Evolutionary conservation across 2,888 invertebrate genomes (phyloP), one percentile per base, ranked within the genome.

Genomic region (Cremastinae sp.): DNA sequence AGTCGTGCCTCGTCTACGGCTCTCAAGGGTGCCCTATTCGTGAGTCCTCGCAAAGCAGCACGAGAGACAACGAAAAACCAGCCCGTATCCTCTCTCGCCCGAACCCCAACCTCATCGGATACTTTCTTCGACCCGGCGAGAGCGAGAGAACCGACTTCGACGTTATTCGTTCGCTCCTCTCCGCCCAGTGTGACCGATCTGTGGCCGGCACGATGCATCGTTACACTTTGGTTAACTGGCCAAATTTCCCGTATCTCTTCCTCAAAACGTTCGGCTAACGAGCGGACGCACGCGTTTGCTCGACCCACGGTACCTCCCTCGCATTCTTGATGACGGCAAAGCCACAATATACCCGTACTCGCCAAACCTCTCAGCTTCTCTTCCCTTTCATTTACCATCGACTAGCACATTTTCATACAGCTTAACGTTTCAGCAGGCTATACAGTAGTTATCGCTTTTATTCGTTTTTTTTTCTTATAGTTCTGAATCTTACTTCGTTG

Each of bases 21-120:
- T 75, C 86, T 86, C 86, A 81, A 82, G 87, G 87, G 86, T 86
- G 80, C 85, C 80, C 84, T 87, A 86, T 82, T 80, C 81, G 79
- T 79, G 79, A 62, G 73, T 74, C 70, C 58, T 64, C 66, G 58
- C 45, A 69, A 62, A 61, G 66, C 69, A 71, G 39, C 61, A 71
- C 56, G 61, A 35, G 20, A 62, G 64, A 53, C 71, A 64, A 74
- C 70, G 56, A 70, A 71, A 76, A 74, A 56, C 73, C 64, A 77
- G 41, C 65, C 61, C 37, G 43, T 65, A 45, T 70, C 55, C 73
- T 70, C 73, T 70, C 72, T 72, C 53, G 14, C 76, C 56, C 66
- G 53, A 47, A 47, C 59, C 59, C 58, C 55, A 56, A 55, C 43
- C 64, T 45, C 56, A 61, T 70, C 56, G 68, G 45, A 70, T 69